phyloP scores from a whole-genome alignment of 2,113 vertebrate genomes.

The Arvicanthis niloticus region DNA sequence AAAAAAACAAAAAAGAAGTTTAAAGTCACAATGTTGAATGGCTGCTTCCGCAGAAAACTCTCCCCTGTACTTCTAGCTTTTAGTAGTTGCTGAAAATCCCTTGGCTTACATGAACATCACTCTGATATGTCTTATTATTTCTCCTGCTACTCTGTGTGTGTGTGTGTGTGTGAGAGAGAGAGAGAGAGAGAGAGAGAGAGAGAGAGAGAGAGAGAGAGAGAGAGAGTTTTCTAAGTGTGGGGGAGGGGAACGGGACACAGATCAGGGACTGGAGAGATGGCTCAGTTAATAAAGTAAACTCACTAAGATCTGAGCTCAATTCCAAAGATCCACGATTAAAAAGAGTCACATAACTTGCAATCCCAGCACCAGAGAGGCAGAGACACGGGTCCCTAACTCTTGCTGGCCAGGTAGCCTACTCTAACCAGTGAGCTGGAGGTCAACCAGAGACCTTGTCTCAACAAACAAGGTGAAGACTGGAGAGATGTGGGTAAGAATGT shows the following conservation, averaged over 20 bases:
- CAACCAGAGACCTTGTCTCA: not conserved
- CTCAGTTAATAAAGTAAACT: not conserved
- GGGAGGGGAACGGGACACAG: not conserved
- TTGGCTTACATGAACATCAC: not conserved
- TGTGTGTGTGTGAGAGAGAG: not conserved
- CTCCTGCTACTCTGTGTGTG: not conserved
- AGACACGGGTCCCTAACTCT: not conserved
- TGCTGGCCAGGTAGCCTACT: not conserved
- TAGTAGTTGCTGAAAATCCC: not conserved
- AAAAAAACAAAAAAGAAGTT: not conserved
- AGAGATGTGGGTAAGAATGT: not conserved
- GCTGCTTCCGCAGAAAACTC: not conserved
- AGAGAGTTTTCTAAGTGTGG: not conserved
- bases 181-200: too few species aligned
- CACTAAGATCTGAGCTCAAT: not conserved
- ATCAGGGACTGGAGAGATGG: not conserved
- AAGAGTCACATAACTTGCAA: not conserved
- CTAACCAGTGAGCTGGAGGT: not conserved
- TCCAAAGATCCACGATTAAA: not conserved
- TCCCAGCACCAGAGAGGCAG: not conserved
- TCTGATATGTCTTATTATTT: not conserved
- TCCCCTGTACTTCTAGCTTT: not conserved
- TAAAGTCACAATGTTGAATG: not conserved
- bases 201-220: too few species aligned
- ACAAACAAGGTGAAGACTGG: not conserved